These are phyloP conservation scores for Hypanus sabinus DNA, from an alignment of 2,113 vertebrate species.

Conservation along the genomic window DNA sequence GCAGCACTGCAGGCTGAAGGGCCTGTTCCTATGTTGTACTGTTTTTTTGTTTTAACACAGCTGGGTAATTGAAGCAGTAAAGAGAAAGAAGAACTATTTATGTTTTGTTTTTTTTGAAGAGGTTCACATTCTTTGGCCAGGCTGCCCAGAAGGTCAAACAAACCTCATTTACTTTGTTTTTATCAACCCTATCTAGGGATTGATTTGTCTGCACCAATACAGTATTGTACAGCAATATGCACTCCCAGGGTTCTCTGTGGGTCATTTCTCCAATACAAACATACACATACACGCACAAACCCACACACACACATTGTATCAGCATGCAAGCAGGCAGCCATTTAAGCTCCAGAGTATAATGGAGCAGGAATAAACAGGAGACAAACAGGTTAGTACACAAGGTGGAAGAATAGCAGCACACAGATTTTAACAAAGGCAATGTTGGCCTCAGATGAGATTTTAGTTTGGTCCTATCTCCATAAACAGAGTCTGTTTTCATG, in stretches of 20 bases:
- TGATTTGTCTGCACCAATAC: background rate
- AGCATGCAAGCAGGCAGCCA: slow-evolving; percentile 31
- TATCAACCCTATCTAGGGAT: background rate
- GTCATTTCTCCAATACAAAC: background rate
- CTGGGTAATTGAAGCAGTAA: background rate
- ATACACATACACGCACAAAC: too few relatives aligned
- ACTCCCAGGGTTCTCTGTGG: background rate
- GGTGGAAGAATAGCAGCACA: slow-evolving; percentile 15
- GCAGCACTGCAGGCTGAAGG: too few relatives aligned
- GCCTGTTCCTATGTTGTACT: too few relatives aligned
- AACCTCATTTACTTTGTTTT: background rate
- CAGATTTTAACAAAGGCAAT: slow-evolving; percentile 30
- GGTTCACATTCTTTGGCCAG: background rate
- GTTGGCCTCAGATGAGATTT: slow-evolving; percentile 3
- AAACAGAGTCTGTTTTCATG: background rate
- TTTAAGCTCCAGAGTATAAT: background rate
- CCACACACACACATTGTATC: background rate
- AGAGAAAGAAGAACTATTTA: background rate
- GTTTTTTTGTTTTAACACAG: too few relatives aligned
- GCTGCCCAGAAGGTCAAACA: too few relatives aligned
- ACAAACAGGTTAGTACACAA: slow-evolving; percentile 13
- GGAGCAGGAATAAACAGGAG: background rate
- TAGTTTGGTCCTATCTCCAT: background rate
- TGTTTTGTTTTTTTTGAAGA: background rate
- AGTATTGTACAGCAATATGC: background rate